Base-by-base conservation (phyloP, 2,113 vertebrate genomes). In the Struthio camelus region DNA sequence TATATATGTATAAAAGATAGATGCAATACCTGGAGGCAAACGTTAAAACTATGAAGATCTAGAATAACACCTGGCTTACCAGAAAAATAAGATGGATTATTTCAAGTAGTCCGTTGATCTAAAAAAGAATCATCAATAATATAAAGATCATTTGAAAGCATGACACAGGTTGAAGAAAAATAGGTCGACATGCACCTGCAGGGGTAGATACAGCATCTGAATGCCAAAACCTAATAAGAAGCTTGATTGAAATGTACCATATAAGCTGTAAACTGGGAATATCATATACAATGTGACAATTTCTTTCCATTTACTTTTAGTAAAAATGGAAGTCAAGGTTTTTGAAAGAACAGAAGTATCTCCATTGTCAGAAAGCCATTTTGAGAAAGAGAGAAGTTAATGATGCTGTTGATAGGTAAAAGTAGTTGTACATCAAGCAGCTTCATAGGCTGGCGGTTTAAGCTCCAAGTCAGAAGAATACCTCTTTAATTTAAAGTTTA, bases 61-160 rank as follows among this genome's bases (percentile, higher is more conserved):
- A 7, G 62, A 93, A 80, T 87, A 94, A 95, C 64, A 88, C 82
- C 79, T 96, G 91, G 82, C 61, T 96, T 86, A 51, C 51, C 51
- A 91, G 82, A 76, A 85, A 94, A 96, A 86, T 67, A 86, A 70
- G 72, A 94, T 83, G 54, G 69, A 95, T 96, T 95, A 78, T 83
- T 95, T 75, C 91, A 61, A 91, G 85, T 67, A 72, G 48, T 80
- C 46, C 32, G 46, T 54, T 93, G 91, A 75, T 75, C 71, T 85
- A 64, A 96, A 91, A 64, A 80, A 90, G 3, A 18, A 42, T 44
- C 56, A 94, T 94, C 87, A 95, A 86, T 96, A 91, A 93, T 36
- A 83, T 44, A 78, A 94, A 90, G 54, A 91, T 69, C 44, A 90
- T 83, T 86, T 94, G 72, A 93, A 95, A 3, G 18, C 17, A 14